Conservation (phyloP, 2,797 vertebrate species). For the Gouania willdenowi region DNA sequence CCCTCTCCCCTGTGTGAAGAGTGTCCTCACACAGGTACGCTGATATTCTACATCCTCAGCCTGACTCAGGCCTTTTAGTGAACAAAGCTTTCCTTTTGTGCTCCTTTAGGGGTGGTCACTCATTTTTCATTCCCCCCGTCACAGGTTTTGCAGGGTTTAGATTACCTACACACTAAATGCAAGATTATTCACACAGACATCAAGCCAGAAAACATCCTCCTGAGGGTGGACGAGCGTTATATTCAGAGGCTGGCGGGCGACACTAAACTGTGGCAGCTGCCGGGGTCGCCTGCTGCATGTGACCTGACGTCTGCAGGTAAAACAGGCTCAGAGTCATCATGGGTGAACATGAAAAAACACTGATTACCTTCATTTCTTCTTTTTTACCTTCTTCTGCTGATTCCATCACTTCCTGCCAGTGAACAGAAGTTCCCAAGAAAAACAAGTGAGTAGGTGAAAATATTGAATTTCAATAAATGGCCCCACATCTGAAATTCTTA, state of each 20-base stretch:
- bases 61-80: not conserved
- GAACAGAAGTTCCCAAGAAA: constrained; percentile 40
- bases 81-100: constrained; percentile 3
- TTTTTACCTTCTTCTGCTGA: not conserved
- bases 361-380: not conserved
- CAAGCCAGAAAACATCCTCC: constrained; percentile 88
- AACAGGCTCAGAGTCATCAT: not conserved
- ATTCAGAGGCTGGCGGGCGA: constrained; percentile 74
- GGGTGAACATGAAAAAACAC: not conserved
- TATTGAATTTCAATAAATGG: no score
- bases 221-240: constrained; percentile 76
- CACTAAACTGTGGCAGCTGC: constrained; percentile 78
- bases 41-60: not conserved
- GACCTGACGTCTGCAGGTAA: no score
- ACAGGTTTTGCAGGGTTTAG: constrained; percentile 78
- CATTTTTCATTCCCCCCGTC: constrained; percentile 9
- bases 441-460: constrained; percentile 45
- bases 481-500: no score
- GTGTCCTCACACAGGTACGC: constrained; percentile 68
- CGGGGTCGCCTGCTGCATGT: constrained; percentile 38
- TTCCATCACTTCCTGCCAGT: constrained; percentile 34
- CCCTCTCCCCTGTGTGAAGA: constrained; percentile 69
- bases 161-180: constrained; percentile 92
- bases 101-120: not conserved
- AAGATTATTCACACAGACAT: constrained; percentile 95